Evolutionary conservation across 2,797 vertebrate species (phyloP), one percentile per base, ranked within the genome.

Genomic region (Pangasius larnaudii): DNA sequence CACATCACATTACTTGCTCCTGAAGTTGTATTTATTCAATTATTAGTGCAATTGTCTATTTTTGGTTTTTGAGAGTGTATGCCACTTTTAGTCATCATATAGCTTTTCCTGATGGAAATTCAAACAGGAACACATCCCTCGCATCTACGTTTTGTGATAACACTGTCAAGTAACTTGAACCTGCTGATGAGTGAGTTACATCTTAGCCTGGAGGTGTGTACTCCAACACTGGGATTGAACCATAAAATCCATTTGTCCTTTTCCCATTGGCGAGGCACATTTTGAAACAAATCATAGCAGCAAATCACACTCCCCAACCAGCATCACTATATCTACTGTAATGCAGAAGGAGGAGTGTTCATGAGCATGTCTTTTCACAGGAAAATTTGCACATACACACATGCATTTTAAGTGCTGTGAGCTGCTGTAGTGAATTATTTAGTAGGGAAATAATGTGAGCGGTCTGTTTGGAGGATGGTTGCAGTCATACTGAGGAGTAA

Each of bases 361-460:
- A 30, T 84, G 22, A 0, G 30, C 89, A 46, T 36, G 67, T 79
- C 77, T 84, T 85, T 85, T 78, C 78, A 74, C 39, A 49, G 53
- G 33, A 69, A n/a, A 74, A 86, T 58, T 36, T 53, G 78, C 56
- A 85, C 84, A 88, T 77, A 89, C 81, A 84, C 91, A 91, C 89
- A 88, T 90, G 91, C 86, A 89, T 90, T 90, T 81, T 85, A 81
- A 88, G 87, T 75, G 86, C 92, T 92, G 89, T 59, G 86, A 83
- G 90, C 91, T 90, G 89, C 72, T 13, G 82, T 85, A 61, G 89
- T 95, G 91, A 95, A 95, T 95, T 94, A 96, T 95, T 94, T 92
- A 95, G 88, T 88, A 71, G 89, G 85, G 67, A 93, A 92, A 93
- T 94, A 95, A 95, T 95, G 91, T 33, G 61, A 91, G 90, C 87